Evolutionary conservation across 2,113 vertebrate species (phyloP).

Genomic region (Phylloscopus trochilus): DNA sequence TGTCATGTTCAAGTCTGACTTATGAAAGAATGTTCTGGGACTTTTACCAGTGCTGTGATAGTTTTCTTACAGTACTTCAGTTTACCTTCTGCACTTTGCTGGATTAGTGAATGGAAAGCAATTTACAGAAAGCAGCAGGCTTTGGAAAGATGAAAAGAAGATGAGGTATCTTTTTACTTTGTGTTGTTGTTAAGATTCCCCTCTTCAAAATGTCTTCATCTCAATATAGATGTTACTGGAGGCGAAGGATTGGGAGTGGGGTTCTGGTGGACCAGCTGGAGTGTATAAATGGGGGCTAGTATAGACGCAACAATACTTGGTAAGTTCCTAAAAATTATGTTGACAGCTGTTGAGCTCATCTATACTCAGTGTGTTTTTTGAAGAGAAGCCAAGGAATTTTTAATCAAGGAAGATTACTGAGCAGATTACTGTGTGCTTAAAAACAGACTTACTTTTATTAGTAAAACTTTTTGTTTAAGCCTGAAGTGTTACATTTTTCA

Average conservation of each 20-base stretch:
- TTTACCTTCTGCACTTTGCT: neutral
- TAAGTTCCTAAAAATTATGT: conserved; percentile 55
- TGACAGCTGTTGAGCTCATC: conserved; percentile 50
- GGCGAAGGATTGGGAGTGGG: neutral
- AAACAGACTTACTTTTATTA: conserved; percentile 52
- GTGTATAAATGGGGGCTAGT: neutral
- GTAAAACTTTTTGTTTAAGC: conserved; percentile 27
- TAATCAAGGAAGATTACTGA: conserved; percentile 68
- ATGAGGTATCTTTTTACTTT: neutral
- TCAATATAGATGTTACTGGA: conserved; percentile 11
- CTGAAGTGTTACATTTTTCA: conserved; percentile 47
- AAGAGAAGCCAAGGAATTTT: conserved; percentile 68
- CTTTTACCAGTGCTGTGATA: neutral
- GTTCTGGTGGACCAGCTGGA: conserved; percentile 3
- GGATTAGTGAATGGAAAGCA: neutral
- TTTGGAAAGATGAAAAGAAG: neutral
- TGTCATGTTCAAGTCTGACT: neutral
- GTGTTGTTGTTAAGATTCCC: neutral
- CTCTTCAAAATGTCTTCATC: neutral
- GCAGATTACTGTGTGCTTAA: conserved; percentile 47
- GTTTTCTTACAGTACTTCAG: neutral
- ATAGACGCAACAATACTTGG: conserved; percentile 1
- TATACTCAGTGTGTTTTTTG: conserved; percentile 34
- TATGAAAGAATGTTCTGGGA: neutral
- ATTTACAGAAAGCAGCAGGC: neutral